Evolutionary conservation across 1,140 invertebrate species (phyloP).

Genomic region (Anoplophora glabripennis): DNA sequence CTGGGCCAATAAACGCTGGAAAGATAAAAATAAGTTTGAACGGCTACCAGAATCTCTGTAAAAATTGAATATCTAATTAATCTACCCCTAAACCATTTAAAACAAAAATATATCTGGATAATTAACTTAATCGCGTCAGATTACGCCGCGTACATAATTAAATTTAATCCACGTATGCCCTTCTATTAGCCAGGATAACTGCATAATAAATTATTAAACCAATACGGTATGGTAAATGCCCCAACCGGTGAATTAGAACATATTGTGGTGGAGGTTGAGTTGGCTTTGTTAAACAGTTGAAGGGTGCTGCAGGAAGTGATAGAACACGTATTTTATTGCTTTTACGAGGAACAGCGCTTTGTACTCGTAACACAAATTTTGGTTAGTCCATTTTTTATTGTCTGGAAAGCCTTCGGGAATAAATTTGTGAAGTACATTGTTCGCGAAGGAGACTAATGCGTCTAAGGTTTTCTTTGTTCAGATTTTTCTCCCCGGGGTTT

Average conservation of each 20-base stretch:
- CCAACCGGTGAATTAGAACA: slow-evolving; percentile 7
- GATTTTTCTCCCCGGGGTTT: neutral
- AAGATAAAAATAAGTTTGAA: too few relatives aligned
- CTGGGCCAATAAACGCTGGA: too few relatives aligned
- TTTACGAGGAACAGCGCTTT: slow-evolving; percentile 7
- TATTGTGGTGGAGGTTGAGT: slow-evolving; percentile 6
- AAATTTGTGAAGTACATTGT: slow-evolving; percentile 5
- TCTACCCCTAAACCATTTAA: too few relatives aligned
- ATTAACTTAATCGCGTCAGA: too few relatives aligned
- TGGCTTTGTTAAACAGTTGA: slow-evolving; percentile 11
- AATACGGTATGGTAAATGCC: neutral
- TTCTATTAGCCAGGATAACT: too few relatives aligned
- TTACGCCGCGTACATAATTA: too few relatives aligned
- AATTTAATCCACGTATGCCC: too few relatives aligned
- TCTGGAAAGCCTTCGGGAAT: slow-evolving; percentile 3
- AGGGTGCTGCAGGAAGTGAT: slow-evolving; percentile 3
- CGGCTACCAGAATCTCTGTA: too few relatives aligned
- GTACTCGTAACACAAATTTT: slow-evolving; percentile 8
- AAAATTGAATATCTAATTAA: too few relatives aligned
- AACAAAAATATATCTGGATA: too few relatives aligned
- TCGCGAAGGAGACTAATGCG: slow-evolving; percentile 3
- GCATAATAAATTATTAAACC: too few relatives aligned
- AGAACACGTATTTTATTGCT: slow-evolving; percentile 10
- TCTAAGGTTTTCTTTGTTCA: neutral
- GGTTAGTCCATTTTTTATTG: slow-evolving; percentile 8